Evolutionary conservation across 2,888 invertebrate species (phyloP).

Genomic region (Isoperla grammatica): DNA sequence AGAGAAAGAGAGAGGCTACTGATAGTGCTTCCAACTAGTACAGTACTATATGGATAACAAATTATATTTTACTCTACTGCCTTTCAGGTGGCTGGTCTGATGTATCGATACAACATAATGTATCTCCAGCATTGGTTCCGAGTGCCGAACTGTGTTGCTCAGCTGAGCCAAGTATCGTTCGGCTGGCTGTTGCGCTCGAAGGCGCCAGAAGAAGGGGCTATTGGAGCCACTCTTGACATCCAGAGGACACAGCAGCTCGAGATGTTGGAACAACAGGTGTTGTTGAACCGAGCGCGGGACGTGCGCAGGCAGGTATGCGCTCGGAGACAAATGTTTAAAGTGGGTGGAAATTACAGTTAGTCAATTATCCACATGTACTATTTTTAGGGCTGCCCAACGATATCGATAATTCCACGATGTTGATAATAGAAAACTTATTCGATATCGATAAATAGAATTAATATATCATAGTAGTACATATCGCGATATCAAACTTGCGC

Average conservation of each 20-base stretch:
- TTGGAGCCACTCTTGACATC: slow-evolving; percentile 49
- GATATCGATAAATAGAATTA: neutral
- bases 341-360: no score
- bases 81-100: slow-evolving; percentile 36
- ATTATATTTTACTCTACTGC: neutral
- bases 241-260: slow-evolving; percentile 48
- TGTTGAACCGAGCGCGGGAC: slow-evolving; percentile 37
- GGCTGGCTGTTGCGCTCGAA: slow-evolving; percentile 43
- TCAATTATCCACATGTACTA: no score
- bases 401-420: neutral
- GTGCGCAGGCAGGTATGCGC: slow-evolving; percentile 30
- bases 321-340: no score
- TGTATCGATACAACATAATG: slow-evolving; percentile 43
- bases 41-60: no score
- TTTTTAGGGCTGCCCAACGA: no score
- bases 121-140: slow-evolving; percentile 41
- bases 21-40: no score
- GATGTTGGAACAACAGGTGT: slow-evolving; percentile 46
- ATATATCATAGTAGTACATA: no score
- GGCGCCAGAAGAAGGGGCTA: slow-evolving; percentile 41
- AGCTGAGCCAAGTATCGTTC: slow-evolving; percentile 38
- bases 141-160: slow-evolving; percentile 42
- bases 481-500: no score
- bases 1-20: no score
- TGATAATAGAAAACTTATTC: neutral